Evolutionary conservation across 2,113 vertebrate species (phyloP).

Genomic region (Cairina moschata): DNA sequence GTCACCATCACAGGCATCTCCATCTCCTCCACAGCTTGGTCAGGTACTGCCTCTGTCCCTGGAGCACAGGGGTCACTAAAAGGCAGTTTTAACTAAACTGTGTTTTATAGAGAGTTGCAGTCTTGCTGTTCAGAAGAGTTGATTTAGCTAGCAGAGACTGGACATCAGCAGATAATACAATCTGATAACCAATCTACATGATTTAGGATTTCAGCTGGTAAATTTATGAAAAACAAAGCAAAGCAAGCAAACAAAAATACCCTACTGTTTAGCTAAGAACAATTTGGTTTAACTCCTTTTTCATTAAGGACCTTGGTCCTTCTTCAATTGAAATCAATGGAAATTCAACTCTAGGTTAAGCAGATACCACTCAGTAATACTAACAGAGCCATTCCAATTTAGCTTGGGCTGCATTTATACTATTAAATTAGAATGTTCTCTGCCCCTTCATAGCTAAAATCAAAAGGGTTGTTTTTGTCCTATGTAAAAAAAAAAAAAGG

Average conservation of each 20-base stretch:
- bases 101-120: slow-evolving; percentile 3
- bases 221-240: slow-evolving; percentile 7
- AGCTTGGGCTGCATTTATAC: slow-evolving; percentile 13
- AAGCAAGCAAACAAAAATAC: too few relatives aligned
- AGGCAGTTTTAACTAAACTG: neutral
- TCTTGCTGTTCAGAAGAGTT: neutral
- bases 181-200: neutral
- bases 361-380: neutral
- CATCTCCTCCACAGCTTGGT: neutral
- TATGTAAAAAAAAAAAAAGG: neutral
- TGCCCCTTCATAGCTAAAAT: neutral
- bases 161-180: slow-evolving; percentile 3
- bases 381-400: slow-evolving; percentile 12
- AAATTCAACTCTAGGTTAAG: slow-evolving; percentile 44
- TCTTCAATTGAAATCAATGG: slow-evolving; percentile 57
- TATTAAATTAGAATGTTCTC: neutral
- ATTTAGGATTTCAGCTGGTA: neutral
- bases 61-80: neutral
- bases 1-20: neutral
- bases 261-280: neutral
- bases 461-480: neutral
- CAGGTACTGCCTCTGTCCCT: neutral
- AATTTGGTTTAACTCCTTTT: slow-evolving; percentile 35
- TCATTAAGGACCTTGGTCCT: slow-evolving; percentile 53
- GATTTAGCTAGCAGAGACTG: slow-evolving; percentile 18